Conservation (phyloP, 2,113 vertebrate genomes). For the Rhinolophus ferrumequinum region DNA sequence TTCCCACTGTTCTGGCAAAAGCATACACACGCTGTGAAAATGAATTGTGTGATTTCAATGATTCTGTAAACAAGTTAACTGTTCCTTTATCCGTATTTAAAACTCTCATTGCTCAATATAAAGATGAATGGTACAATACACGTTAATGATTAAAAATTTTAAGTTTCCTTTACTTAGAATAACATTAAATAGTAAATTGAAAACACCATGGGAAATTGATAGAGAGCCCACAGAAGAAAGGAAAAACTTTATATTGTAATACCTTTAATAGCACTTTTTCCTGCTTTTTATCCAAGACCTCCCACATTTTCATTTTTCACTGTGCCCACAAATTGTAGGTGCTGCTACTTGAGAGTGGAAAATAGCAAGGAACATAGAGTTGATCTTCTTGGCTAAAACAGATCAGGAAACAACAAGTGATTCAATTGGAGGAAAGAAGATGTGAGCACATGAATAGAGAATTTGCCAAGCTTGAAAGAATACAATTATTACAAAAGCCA, state of each 20-base stretch:
- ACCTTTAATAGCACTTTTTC: background rate
- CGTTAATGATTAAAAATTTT: constrained; percentile 11
- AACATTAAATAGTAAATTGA: background rate
- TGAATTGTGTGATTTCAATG: background rate
- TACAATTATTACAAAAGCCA: constrained; percentile 40
- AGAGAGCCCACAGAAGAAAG: background rate
- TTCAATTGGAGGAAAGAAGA: background rate
- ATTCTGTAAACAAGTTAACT: constrained; percentile 32
- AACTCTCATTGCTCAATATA: background rate
- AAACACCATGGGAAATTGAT: background rate
- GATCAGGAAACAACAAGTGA: background rate
- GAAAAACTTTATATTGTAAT: background rate
- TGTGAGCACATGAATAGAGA: background rate
- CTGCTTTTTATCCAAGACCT: background rate
- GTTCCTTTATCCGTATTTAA: background rate
- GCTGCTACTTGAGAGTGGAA: background rate
- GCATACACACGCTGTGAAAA: background rate
- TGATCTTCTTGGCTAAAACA: background rate
- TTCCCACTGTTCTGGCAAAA: background rate
- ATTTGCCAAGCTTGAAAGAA: background rate
- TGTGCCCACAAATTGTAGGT: background rate
- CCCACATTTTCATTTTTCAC: constrained; percentile 16
- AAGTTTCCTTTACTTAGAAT: constrained; percentile 44
- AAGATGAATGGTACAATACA: background rate
- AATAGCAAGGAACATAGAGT: background rate